phyloP scores from a whole-genome alignment of 1,140 invertebrate species.

The Drosophila erecta region DNA sequence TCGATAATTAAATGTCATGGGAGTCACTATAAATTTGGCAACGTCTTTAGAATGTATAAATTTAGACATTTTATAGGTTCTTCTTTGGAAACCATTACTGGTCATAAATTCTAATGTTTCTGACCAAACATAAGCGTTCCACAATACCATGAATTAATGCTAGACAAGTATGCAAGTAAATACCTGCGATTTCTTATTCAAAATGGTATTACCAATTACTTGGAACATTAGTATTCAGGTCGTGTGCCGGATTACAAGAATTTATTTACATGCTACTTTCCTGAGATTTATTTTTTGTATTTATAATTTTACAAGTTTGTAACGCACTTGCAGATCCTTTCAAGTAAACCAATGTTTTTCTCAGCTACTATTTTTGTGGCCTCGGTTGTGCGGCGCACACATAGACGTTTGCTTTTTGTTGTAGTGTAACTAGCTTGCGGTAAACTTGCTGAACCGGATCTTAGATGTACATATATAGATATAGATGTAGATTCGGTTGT shows the following conservation, averaged over 20 bases:
- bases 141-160: slow-evolving; percentile 17
- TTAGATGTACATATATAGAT: slow-evolving; percentile 41
- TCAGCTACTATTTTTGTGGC: slow-evolving; percentile 19
- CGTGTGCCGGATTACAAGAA: slow-evolving; percentile 5
- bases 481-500: slow-evolving; percentile 69
- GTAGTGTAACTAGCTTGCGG: slow-evolving; percentile 78
- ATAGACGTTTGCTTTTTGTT: slow-evolving; percentile 8
- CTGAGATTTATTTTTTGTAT: not conserved
- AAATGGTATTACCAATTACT: not conserved
- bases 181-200: not conserved
- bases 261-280: slow-evolving; percentile 5
- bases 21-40: not conserved
- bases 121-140: slow-evolving; percentile 4
- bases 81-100: not conserved
- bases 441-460: slow-evolving; percentile 82
- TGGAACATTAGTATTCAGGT: slow-evolving; percentile 15
- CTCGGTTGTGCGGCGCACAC: slow-evolving; percentile 17
- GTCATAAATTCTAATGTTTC: slow-evolving; percentile 5
- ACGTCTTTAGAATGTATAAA: not conserved
- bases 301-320: not conserved
- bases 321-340: too few relatives aligned
- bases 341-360: too few relatives aligned
- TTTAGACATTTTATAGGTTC: not conserved
- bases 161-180: not conserved
- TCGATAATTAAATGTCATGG: not conserved